These are phyloP conservation scores for Criorhina ranunculi DNA, from an alignment of 2,888 invertebrate species.

Conservation along the genomic window DNA sequence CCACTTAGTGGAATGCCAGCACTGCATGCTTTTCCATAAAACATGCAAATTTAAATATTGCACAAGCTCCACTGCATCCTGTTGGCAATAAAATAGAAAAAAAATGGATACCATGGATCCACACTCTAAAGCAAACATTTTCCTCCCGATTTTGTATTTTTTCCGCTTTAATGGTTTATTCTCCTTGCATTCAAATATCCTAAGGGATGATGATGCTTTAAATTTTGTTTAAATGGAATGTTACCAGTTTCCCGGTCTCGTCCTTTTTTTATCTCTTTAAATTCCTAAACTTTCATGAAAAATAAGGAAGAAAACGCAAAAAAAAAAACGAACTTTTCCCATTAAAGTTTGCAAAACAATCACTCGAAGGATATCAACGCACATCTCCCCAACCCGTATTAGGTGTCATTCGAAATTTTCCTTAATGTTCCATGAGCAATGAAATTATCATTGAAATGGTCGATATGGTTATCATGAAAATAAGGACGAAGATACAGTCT, in stretches of 20 bases:
- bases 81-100: neutral
- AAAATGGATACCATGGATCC: slow-evolving; percentile 5
- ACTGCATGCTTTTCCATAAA: neutral
- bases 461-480: slow-evolving; percentile 45
- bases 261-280: neutral
- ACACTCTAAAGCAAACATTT: slow-evolving; percentile 34
- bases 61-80: slow-evolving; percentile 29
- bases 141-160: neutral
- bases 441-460: slow-evolving; percentile 34
- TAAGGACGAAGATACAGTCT: neutral
- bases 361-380: slow-evolving; percentile 5
- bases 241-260: neutral
- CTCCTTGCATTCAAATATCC: neutral
- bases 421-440: slow-evolving; percentile 27
- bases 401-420: slow-evolving; percentile 24
- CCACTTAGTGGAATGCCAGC: slow-evolving; percentile 5
- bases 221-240: slow-evolving; percentile 32
- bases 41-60: slow-evolving; percentile 56
- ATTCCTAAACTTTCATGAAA: too few species aligned
- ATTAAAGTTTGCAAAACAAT: slow-evolving; percentile 79
- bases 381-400: slow-evolving; percentile 20
- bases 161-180: neutral
- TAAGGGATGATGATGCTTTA: slow-evolving; percentile 9
- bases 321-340: slow-evolving; percentile 80
- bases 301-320: neutral